These are phyloP conservation scores for Leptopilina clavipes DNA, from an alignment of 1,140 invertebrate species.

Conservation along the genomic window DNA sequence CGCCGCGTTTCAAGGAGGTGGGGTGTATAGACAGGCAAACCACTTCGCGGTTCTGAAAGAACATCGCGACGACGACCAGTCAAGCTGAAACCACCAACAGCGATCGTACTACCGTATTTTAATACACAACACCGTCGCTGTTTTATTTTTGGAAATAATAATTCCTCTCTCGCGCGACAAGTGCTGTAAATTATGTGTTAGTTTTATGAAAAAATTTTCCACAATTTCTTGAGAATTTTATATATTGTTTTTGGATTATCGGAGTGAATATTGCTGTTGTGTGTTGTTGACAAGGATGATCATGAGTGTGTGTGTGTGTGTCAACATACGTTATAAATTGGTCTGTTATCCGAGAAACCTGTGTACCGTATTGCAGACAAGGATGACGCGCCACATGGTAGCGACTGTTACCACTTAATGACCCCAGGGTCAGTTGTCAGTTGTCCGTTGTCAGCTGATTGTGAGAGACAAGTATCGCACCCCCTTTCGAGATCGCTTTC, in stretches of 20 bases:
- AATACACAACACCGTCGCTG: not conserved
- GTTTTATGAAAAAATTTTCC: not conserved
- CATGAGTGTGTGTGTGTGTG: slow-evolving; percentile 8
- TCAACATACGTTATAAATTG: slow-evolving; percentile 9
- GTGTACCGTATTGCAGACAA: slow-evolving; percentile 39
- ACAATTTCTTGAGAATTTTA: too few species aligned
- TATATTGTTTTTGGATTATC: not conserved
- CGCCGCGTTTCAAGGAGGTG: slow-evolving; percentile 43
- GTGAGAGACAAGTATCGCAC: not conserved
- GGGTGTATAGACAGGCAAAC: slow-evolving; percentile 51
- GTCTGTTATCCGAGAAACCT: not conserved
- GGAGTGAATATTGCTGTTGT: not conserved
- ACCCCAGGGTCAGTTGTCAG: slow-evolving; percentile 52
- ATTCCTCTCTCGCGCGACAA: not conserved
- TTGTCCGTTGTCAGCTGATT: slow-evolving; percentile 36
- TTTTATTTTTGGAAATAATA: not conserved
- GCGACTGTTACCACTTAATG: slow-evolving; percentile 49
- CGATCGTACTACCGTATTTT: slow-evolving; percentile 49
- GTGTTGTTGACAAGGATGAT: slow-evolving; percentile 7
- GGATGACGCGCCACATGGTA: slow-evolving; percentile 53
- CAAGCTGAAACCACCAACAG: slow-evolving; percentile 61
- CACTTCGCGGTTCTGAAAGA: slow-evolving; percentile 53
- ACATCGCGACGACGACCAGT: slow-evolving; percentile 56
- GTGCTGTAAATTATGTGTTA: not conserved
- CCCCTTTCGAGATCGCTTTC: slow-evolving; percentile 5